These are phyloP conservation scores for Seriola quinqueradiata DNA, from an alignment of 2,113 vertebrate genomes.

Conservation along the genomic window DNA sequence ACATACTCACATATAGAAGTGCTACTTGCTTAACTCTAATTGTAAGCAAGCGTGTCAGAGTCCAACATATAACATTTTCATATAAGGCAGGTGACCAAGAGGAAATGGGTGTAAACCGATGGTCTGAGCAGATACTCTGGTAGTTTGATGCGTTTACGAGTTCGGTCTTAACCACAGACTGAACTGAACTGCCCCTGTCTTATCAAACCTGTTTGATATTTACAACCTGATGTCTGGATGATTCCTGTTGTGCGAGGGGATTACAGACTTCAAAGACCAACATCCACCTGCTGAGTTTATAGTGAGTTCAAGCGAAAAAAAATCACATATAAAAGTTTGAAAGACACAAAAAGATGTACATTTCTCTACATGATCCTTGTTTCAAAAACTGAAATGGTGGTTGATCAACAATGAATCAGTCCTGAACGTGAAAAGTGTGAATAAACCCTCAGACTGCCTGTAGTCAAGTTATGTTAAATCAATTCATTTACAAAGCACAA, in stretches of 20 bases:
- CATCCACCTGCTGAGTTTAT: slow-evolving; percentile 19
- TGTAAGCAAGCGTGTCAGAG: not conserved
- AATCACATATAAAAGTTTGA: slow-evolving; percentile 19
- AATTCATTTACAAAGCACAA: not conserved
- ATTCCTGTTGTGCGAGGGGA: slow-evolving; percentile 3
- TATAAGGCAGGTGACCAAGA: not conserved
- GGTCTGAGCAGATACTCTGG: not conserved
- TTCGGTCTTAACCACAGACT: not conserved
- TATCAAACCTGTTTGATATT: slow-evolving; percentile 51
- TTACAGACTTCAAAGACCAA: slow-evolving; percentile 50
- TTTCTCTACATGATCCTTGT: not conserved
- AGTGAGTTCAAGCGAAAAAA: slow-evolving; percentile 10
- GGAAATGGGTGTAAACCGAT: not conserved
- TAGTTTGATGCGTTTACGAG: slow-evolving; percentile 3
- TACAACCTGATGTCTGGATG: slow-evolving; percentile 35
- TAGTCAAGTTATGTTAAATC: not conserved
- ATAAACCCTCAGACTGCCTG: slow-evolving; percentile 11
- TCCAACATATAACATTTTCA: not conserved
- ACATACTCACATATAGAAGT: not conserved
- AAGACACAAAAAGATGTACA: not conserved
- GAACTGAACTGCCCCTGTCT: not conserved
- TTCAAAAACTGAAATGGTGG: slow-evolving; percentile 15
- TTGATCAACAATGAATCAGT: slow-evolving; percentile 41
- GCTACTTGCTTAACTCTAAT: too few relatives aligned
- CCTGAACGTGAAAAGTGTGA: slow-evolving; percentile 19